These are phyloP conservation scores for Astatoreochromis straeleni DNA, from an alignment of 2,113 vertebrate species.

Conservation along the genomic window DNA sequence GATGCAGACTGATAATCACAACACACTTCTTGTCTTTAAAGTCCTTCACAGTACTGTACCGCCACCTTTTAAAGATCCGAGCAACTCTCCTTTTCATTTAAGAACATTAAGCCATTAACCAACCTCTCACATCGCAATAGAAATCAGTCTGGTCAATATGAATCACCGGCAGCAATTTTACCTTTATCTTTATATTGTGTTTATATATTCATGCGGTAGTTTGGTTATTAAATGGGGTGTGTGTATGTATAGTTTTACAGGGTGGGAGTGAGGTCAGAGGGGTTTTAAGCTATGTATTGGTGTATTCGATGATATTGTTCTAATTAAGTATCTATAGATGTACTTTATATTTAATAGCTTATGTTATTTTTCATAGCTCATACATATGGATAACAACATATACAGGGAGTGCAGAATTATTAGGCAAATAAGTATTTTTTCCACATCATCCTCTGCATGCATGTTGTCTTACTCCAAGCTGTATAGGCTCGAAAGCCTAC, in stretches of 20 bases:
- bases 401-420: background rate
- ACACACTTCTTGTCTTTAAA: background rate
- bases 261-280: background rate
- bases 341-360: background rate
- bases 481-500: too few species aligned
- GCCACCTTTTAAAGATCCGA: background rate
- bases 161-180: background rate
- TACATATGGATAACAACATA: background rate
- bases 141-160: background rate
- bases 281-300: background rate
- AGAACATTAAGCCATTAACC: background rate
- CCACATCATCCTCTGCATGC: too few species aligned
- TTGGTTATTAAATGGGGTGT: background rate
- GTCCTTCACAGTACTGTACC: background rate
- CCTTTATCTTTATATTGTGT: background rate
- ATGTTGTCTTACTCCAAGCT: too few species aligned
- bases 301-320: background rate
- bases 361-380: background rate
- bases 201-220: background rate
- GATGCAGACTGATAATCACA: background rate
- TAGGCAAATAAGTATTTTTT: too few species aligned
- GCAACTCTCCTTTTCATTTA: background rate
- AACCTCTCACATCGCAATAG: background rate
- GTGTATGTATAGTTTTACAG: background rate
- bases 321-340: background rate